phyloP scores from a whole-genome alignment of 1,140 invertebrate genomes.

The Leucophenga varia region DNA sequence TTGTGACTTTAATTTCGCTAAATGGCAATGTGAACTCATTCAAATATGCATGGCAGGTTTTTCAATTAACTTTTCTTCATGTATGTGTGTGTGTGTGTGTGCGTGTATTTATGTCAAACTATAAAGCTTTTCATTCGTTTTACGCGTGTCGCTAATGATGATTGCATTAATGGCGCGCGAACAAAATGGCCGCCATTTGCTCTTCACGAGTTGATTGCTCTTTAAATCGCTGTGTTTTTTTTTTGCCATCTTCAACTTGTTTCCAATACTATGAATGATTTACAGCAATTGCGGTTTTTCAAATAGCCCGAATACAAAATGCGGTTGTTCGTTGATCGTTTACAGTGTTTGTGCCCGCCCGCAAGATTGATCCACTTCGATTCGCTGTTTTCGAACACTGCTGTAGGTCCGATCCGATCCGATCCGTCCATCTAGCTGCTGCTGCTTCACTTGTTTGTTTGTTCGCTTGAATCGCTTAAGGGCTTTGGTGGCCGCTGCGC shows the following conservation, averaged over 20 bases:
- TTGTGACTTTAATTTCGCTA: constrained; percentile 43
- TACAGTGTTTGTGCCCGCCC: too few species aligned
- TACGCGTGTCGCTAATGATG: neutral
- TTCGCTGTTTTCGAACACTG: constrained; percentile 33
- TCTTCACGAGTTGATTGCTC: too few species aligned
- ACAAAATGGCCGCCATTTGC: neutral
- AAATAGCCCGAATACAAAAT: too few species aligned
- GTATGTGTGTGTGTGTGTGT: too few species aligned
- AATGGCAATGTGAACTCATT: constrained; percentile 39
- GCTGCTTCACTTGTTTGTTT: too few species aligned
- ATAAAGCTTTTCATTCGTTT: neutral
- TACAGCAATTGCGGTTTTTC: neutral
- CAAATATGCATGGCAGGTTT: constrained; percentile 45
- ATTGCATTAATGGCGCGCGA: constrained; percentile 29
- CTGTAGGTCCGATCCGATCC: too few species aligned
- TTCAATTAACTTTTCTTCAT: constrained; percentile 26
- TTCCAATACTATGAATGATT: neutral
- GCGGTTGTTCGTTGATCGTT: too few species aligned
- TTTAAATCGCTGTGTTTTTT: too few species aligned
- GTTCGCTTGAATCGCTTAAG: too few species aligned
- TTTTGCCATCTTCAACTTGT: too few species aligned
- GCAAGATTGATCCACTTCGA: neutral
- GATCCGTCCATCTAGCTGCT: constrained; percentile 27
- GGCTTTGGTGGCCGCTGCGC: constrained; percentile 33
- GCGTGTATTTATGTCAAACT: too few species aligned